Conservation (phyloP, 2,113 vertebrate genomes). For the Dolichotis patagonum region DNA sequence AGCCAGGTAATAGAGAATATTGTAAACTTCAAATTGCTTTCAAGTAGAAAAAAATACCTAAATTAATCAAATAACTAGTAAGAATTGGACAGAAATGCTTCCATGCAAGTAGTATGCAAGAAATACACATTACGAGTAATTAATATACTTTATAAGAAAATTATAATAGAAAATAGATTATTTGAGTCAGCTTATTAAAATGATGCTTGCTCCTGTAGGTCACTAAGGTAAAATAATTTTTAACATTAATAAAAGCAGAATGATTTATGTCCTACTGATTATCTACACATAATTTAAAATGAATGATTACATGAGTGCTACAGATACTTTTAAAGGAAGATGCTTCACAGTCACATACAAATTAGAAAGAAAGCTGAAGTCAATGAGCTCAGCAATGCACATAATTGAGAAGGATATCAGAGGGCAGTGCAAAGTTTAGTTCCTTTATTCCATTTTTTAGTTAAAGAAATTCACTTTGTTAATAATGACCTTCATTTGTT, state of each 20-base stretch:
- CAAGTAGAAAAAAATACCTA: not conserved
- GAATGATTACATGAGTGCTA: not conserved
- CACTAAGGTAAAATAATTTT: not conserved
- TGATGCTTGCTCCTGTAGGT: not conserved
- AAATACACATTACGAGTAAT: not conserved
- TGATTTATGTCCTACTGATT: not conserved
- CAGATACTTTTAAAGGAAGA: not conserved
- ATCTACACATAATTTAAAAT: not conserved
- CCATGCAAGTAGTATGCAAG: not conserved
- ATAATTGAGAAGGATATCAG: not conserved
- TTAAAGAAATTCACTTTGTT: not conserved
- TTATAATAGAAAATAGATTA: not conserved
- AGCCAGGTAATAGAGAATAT: not conserved
- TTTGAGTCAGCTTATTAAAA: not conserved
- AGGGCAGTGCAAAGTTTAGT: not conserved
- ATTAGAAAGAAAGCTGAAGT: not conserved
- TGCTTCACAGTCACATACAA: not conserved
- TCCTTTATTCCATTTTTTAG: not conserved
- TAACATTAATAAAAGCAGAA: not conserved
- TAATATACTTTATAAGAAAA: not conserved
- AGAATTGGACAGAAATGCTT: not conserved
- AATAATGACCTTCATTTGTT: constrained; percentile 25
- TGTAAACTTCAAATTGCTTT: not conserved
- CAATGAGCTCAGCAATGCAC: not conserved
- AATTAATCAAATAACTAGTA: not conserved